Base-by-base conservation (phyloP, 2,113 vertebrate species). In the Lathamus discolor region DNA sequence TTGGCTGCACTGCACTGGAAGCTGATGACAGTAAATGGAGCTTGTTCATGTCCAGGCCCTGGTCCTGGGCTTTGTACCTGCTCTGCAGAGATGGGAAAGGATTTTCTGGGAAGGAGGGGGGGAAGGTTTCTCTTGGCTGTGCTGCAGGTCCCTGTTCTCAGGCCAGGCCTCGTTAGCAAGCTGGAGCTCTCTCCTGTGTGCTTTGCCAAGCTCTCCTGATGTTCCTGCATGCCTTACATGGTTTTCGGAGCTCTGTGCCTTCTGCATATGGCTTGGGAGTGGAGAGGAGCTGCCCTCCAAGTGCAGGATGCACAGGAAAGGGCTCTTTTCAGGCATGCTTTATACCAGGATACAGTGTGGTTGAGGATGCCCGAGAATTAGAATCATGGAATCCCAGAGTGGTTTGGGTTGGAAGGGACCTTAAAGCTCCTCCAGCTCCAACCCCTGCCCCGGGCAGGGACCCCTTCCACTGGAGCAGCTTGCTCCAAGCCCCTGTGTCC, bases 281-380 rank as follows among this genome's bases (percentile, higher is more conserved):
- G 11, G 57, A 44, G 85, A 35, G 79, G 22, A 64, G 82, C 87
- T 69, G 39, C 25, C 44, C 63, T 59, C 39, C 66, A 8, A 37
- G 6, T 0, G 13, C 2, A 1, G 49, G 69, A 7, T 35, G 54
- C 3, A 0, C 3, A 20, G 46, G 37, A 13, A 35, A 44, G 31
- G 7, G 7, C 48, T 66, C 33, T 51, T 48, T 41, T 39, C 77
- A 57, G 74, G 51, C 59, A 39, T 1, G 5, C 33, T 61, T 51
- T 33, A 0, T 51, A 1, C 39, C 67, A 51, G 11, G 31, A 8
- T 6, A 2, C 33, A 19, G 83, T 5, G 1, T 11, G 0, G 64
- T 76, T 74, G 35, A 33, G 69, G 74, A 25, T 75, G 68, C 51
- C 55, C 17, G 16, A 63, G 66, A 41, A 78, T 20, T 0, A 24